Percentiles rank a stretch among this genome's conserved stretches.
phyloP scores from a whole-genome alignment of 2,797 vertebrate species.

The Enteromius thamalakanensis region DNA sequence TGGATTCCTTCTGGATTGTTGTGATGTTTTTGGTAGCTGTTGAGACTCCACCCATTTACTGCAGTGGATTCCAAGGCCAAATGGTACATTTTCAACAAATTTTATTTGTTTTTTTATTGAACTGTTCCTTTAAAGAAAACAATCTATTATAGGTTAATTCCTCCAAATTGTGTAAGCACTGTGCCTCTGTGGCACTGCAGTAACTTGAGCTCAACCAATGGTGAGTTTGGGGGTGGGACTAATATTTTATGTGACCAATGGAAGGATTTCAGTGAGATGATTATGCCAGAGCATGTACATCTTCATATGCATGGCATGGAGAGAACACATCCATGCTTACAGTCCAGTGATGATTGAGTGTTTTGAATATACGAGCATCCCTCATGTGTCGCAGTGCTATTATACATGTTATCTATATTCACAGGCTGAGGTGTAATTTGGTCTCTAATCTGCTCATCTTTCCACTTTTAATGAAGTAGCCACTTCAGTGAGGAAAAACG shows the following conservation, averaged over 20 bases:
- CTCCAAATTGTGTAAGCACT: not conserved
- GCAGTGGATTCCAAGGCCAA: not conserved
- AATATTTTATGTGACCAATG: not conserved
- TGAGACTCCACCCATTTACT: not conserved
- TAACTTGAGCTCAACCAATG: not conserved
- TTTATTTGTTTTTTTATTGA: not conserved
- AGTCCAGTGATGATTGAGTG: constrained; percentile 28
- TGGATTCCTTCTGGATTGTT: not conserved
- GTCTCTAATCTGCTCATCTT: constrained; percentile 76
- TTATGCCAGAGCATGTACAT: not conserved
- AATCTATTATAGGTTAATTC: not conserved
- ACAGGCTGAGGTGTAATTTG: constrained; percentile 70
- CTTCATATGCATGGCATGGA: not conserved
- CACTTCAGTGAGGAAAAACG: constrained; percentile 74
- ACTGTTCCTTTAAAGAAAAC: not conserved
- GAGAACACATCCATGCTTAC: not conserved
- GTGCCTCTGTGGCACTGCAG: not conserved
- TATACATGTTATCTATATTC: constrained; percentile 53
- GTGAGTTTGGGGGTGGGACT: not conserved
- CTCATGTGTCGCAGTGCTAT: constrained; percentile 34
- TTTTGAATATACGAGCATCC: constrained; percentile 38
- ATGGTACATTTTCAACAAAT: too few relatives aligned
- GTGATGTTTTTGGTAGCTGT: not conserved
- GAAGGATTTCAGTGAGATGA: not conserved
- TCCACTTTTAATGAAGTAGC: constrained; percentile 78